These are phyloP conservation scores for Acrobasis suavella DNA, from an alignment of 2,888 invertebrate species.

Conservation along the genomic window DNA sequence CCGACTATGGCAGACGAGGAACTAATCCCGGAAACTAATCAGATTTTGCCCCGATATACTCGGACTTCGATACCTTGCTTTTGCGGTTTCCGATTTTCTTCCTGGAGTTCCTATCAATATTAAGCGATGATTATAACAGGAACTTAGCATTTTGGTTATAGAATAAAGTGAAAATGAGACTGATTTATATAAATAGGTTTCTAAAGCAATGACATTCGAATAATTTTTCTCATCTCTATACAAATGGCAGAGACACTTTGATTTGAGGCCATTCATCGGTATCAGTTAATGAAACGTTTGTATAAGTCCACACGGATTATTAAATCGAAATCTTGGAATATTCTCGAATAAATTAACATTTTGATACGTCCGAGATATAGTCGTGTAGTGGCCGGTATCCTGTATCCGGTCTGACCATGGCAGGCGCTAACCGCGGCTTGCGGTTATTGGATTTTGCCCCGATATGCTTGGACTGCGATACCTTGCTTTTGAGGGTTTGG, in stretches of 20 bases:
- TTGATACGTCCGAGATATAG: not conserved
- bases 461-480: slow-evolving; percentile 8
- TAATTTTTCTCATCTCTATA: no score
- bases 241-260: no score
- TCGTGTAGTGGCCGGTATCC: not conserved
- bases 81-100: not conserved
- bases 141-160: not conserved
- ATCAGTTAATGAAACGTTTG: no score
- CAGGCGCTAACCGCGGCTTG: slow-evolving; percentile 22
- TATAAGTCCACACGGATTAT: no score
- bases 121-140: not conserved
- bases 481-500: no score
- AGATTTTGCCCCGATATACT: slow-evolving; percentile 21
- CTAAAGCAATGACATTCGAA: no score
- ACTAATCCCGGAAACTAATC: slow-evolving; percentile 29
- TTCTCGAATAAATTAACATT: no score
- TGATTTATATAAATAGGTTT: no score
- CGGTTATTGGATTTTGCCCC: slow-evolving; percentile 29
- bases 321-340: no score
- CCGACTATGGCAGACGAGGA: not conserved
- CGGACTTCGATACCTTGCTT: slow-evolving; percentile 5
- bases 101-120: not conserved
- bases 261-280: no score
- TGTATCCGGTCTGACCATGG: not conserved
- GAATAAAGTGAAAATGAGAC: no score